Base-by-base conservation (phyloP, 64 coral and sea anemone genomes). In the Astreopora myriophthalma region DNA sequence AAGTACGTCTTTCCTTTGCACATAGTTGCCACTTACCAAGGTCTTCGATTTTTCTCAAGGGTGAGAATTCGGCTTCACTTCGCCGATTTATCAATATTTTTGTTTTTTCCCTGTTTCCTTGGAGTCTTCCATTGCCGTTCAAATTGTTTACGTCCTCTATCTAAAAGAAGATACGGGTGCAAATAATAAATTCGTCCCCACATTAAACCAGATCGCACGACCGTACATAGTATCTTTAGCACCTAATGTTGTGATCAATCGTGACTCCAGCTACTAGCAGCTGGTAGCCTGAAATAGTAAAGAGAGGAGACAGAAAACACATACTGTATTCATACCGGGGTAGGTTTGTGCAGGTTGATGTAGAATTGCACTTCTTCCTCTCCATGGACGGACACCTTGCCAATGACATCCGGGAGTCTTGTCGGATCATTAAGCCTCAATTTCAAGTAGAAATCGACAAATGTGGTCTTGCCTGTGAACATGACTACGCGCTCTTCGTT, bases 371-470 rank as follows among this genome's bases (percentile, higher is more conserved):
- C 48, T 33, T 94, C 92, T 49, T 66, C 79, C 1, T 65, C 78
- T 34, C 89, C 91, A 8, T 96, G 81, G 2, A 96, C 77, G 2
- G 95, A 94, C 13, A 96, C 72, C 58, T 96, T 96, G 16, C 95
- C 95, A 34, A 96, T 96, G 24, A 71, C 19, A 79, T 96, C 95
- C 36, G 95, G 95, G 33, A 96, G 76, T 80, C 94, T 96, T 3
- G 91, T 96, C 20, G 95, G 91, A 62, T 96, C 95, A 72, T 87
- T 96, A 12, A 96, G 87, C 68, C 87, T 93, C 64, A 96, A 69
- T 42, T 96, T 94, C 66, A 96, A 91, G 64, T 94, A 86, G 40
- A 96, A 96, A 73, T 96, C 95, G 12, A 96, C 95, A 87, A 96
- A 96, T 31, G 79, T 89, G 7, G 95, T 96, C 64, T 85, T 71